Evolutionary conservation across 2,888 invertebrate genomes (phyloP).

Genomic region (Dioctria rufipes): DNA sequence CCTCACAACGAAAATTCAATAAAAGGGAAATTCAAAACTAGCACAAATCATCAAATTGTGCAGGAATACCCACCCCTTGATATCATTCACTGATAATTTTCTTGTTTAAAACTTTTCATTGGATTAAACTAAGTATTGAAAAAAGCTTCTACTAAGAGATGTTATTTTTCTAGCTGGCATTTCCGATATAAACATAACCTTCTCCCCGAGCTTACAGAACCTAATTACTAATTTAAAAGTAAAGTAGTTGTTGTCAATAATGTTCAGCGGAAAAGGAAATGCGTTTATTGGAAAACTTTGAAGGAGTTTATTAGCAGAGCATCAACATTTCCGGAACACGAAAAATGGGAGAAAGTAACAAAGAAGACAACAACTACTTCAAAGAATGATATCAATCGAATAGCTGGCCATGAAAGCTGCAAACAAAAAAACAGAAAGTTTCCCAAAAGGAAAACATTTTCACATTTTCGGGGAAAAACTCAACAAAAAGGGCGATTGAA

Average conservation of each 20-base stretch:
- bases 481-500: neutral
- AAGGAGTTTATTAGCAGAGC: conserved; percentile 54
- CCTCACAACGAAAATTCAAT: too few species aligned
- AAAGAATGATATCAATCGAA: conserved; percentile 6
- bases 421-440: conserved; percentile 21
- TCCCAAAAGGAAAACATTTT: conserved; percentile 15
- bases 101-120: too few species aligned
- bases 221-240: conserved; percentile 38
- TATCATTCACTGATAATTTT: too few species aligned
- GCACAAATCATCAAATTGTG: too few species aligned
- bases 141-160: too few species aligned
- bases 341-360: conserved; percentile 17
- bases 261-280: conserved; percentile 47
- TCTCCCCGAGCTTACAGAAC: neutral
- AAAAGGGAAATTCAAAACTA: too few species aligned
- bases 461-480: neutral
- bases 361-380: conserved; percentile 27
- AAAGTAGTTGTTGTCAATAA: conserved; percentile 47
- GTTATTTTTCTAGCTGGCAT: too few species aligned
- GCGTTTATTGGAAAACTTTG: conserved; percentile 58
- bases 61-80: too few species aligned
- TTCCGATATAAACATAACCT: too few species aligned
- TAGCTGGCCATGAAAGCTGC: conserved; percentile 12
- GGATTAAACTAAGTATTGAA: too few species aligned
- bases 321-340: conserved; percentile 26